Base-by-base conservation (phyloP, 2,888 invertebrate species). In the Aricia artaxerxes region DNA sequence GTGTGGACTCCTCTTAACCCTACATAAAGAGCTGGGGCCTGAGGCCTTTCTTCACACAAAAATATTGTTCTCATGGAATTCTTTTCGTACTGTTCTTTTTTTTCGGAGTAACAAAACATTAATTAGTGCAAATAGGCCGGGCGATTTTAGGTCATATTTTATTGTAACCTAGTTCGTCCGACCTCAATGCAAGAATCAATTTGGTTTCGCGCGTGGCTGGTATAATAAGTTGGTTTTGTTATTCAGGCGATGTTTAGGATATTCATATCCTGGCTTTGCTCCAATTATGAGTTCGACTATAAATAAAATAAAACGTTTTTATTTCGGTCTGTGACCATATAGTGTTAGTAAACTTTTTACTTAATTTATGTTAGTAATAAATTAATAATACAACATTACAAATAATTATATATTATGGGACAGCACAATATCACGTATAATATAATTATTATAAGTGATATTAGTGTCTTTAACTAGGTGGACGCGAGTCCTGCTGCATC, bases 141-240 rank as follows among this genome's bases (percentile, higher is more conserved):
- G 35, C 57, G 57, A 76, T 76, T 76, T 57, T 57, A 76, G 76
- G 76, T 76, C 76, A 76, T 53, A 57, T 57, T 57, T 53, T 53
- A 53, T 57, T 53, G 76, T 76, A 76, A 7, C 57, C 57, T 76
- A 76, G 76, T 57, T 76, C 24, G n/a, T 53, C 31, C 57, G 76
- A 76, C 76, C 76, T 57, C 57, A 76, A 76, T 24, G 49, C n/a
- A 16, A 24, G 31, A 7, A 53, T 76, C 35, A 76, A 76, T 76
- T 76, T 76, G 35, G 76, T 31, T 35, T 2, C 13, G 38, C 49
- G 53, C 76, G 76, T 35, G 57, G 35, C n/a, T 53, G 57, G 35
- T 53, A 16, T 57, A 57, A 35, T 57, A 57, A 31, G 7, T 24
- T 53, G 49, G 49, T 44, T 75, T 75, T 44, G 44, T 49, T 75